Conservation (phyloP, 2,888 invertebrate genomes). For the Zygothrica quintamaculata region DNA sequence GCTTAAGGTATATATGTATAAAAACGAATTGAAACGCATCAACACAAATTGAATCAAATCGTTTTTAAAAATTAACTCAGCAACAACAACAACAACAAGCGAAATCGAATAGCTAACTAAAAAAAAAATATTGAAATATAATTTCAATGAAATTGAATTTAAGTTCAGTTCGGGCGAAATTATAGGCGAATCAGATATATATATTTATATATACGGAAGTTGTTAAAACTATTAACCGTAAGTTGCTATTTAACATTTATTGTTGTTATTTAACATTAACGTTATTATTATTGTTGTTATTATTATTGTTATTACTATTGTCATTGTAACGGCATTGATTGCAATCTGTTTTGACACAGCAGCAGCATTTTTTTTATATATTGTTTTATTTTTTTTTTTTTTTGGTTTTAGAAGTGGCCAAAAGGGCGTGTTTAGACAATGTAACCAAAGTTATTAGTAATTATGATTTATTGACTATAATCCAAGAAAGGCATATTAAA, state of each 20-base stretch:
- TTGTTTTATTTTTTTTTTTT: slow-evolving; percentile 22
- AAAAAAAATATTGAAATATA: slow-evolving; percentile 57
- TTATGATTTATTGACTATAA: slow-evolving; percentile 67
- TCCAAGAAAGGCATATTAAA: slow-evolving; percentile 34
- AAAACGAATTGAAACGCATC: slow-evolving; percentile 17
- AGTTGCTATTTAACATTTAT: slow-evolving; percentile 16
- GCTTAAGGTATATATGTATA: slow-evolving; percentile 7
- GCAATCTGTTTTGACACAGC: slow-evolving; percentile 39
- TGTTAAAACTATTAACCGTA: slow-evolving; percentile 37
- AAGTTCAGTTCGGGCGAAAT: slow-evolving; percentile 51
- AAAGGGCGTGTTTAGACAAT: slow-evolving; percentile 62
- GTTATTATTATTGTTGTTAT: slow-evolving; percentile 17
- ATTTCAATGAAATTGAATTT: slow-evolving; percentile 31
- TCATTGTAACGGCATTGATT: slow-evolving; percentile 48
- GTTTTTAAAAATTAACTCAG: neutral
- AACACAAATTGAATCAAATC: neutral
- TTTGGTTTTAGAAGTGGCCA: slow-evolving; percentile 10
- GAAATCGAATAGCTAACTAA: slow-evolving; percentile 32
- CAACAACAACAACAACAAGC: slow-evolving; percentile 29
- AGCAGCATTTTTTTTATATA: too few species aligned
- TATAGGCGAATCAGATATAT: slow-evolving; percentile 45
- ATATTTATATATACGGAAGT: slow-evolving; percentile 56
- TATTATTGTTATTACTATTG: slow-evolving; percentile 25
- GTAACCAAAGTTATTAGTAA: slow-evolving; percentile 48
- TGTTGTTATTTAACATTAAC: slow-evolving; percentile 32